Conservation (phyloP, 2,113 vertebrate genomes). For the Pitta sordida region DNA sequence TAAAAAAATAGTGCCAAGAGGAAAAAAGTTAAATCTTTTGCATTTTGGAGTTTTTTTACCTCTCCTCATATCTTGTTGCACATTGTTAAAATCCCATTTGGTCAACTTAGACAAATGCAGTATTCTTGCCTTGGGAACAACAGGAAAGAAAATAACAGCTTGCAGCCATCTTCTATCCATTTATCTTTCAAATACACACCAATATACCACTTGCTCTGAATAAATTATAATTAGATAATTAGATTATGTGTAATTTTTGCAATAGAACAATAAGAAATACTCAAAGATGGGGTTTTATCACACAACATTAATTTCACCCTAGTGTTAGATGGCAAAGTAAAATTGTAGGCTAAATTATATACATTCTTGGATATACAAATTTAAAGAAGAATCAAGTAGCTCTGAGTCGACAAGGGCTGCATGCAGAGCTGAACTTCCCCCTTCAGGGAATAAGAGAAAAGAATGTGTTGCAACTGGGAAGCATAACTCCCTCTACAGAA, state of each 20-base stretch:
- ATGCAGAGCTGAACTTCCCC: background rate
- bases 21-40: background rate
- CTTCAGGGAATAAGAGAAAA: background rate
- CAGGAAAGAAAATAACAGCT: background rate
- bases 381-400: background rate
- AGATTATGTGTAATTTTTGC: background rate
- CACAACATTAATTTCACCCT: background rate
- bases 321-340: background rate
- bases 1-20: background rate
- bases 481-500: background rate
- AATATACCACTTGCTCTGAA: background rate
- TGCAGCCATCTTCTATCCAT: background rate
- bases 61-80: background rate
- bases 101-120: background rate
- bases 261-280: background rate
- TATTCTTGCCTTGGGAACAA: background rate
- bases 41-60: background rate
- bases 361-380: background rate
- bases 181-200: background rate
- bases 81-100: background rate
- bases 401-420: background rate
- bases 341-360: background rate
- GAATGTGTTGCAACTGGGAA: background rate
- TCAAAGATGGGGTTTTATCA: background rate
- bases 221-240: background rate